A percentile compares a stretch with the other conserved stretches of the same genome.
Conservation (phyloP, 2,797 vertebrate genomes). For the Hapalemur alaotrensis region DNA sequence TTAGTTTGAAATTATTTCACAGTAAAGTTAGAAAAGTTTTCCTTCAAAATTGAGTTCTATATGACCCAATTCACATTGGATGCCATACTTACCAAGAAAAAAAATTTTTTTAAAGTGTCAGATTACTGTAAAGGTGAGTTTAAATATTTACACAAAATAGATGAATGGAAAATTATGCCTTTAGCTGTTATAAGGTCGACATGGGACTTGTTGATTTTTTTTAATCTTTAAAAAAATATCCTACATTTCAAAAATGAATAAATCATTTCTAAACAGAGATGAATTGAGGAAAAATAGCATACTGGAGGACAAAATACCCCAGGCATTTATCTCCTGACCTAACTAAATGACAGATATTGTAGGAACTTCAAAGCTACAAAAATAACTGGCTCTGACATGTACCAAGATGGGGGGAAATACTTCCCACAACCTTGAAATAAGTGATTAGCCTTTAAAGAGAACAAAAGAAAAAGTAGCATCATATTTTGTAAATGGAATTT, state of each 20-base stretch:
- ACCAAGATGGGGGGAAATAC: conserved; percentile 71
- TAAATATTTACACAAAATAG: conserved; percentile 44
- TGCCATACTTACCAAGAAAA: conserved; percentile 11
- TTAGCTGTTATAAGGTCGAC: background rate
- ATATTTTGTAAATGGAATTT: conserved; percentile 61
- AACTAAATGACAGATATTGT: conserved; percentile 84
- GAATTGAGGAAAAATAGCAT: conserved; percentile 84
- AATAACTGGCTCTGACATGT: conserved; percentile 83
- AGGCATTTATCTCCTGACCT: conserved; percentile 78
- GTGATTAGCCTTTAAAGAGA: conserved; percentile 73
- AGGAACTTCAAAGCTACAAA: conserved; percentile 84
- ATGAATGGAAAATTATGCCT: conserved; percentile 42
- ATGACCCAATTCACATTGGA: background rate
- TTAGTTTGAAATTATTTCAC: conserved; percentile 52
- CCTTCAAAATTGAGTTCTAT: conserved; percentile 3
- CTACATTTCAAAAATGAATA: conserved; percentile 75
- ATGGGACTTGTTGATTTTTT: conserved; percentile 60
- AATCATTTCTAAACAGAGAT: conserved; percentile 84
- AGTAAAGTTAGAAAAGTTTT: conserved; percentile 13
- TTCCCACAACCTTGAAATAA: conserved; percentile 71
- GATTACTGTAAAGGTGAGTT: conserved; percentile 34
- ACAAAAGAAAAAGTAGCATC: conserved; percentile 64
- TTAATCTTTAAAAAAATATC: conserved; percentile 78
- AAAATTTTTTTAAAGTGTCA: background rate
- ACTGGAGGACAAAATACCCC: conserved; percentile 82